phyloP scores from a whole-genome alignment of 1,140 invertebrate genomes.

The Heliothis subflexa region DNA sequence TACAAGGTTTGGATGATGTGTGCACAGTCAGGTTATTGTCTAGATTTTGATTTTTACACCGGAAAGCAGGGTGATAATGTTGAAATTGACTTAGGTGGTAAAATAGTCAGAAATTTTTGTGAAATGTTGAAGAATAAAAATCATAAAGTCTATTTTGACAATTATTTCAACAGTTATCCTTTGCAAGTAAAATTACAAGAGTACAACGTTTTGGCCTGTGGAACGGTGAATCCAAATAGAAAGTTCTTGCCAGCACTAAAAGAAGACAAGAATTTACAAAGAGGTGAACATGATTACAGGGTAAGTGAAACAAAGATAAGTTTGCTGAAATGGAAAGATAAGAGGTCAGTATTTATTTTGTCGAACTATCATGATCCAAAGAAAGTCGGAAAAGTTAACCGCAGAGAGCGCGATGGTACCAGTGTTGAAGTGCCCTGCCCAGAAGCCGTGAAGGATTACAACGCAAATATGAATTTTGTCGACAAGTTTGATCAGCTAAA shows the following conservation, averaged over 20 bases:
- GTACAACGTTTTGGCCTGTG: conserved; percentile 35
- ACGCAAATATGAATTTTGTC: conserved; percentile 51
- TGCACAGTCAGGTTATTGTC: conserved; percentile 38
- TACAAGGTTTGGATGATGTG: conserved; percentile 11
- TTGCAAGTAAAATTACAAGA: conserved; percentile 39
- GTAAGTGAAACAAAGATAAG: conserved; percentile 33
- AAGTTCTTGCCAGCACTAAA: conserved; percentile 39
- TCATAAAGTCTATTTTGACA: conserved; percentile 51
- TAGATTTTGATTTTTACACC: conserved; percentile 48
- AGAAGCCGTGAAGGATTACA: conserved; percentile 48
- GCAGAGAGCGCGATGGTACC: conserved; percentile 41
- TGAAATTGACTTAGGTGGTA: conserved; percentile 12
- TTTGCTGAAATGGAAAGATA: conserved; percentile 47
- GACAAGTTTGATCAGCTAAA: conserved; percentile 29
- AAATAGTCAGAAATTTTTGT: conserved; percentile 21
- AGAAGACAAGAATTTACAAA: conserved; percentile 44
- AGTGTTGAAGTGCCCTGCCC: conserved; percentile 37
- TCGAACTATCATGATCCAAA: conserved; percentile 49
- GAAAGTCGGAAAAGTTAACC: conserved; percentile 28
- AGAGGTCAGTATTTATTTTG: conserved; percentile 48
- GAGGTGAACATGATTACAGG: conserved; percentile 43
- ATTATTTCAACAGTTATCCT: conserved; percentile 49
- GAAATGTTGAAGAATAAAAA: conserved; percentile 8
- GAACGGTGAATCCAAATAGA: conserved; percentile 46
- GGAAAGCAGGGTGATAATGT: conserved; percentile 12